These are phyloP conservation scores for Drosophila mayaguana DNA, from an alignment of 2,888 invertebrate genomes.

Conservation along the genomic window DNA sequence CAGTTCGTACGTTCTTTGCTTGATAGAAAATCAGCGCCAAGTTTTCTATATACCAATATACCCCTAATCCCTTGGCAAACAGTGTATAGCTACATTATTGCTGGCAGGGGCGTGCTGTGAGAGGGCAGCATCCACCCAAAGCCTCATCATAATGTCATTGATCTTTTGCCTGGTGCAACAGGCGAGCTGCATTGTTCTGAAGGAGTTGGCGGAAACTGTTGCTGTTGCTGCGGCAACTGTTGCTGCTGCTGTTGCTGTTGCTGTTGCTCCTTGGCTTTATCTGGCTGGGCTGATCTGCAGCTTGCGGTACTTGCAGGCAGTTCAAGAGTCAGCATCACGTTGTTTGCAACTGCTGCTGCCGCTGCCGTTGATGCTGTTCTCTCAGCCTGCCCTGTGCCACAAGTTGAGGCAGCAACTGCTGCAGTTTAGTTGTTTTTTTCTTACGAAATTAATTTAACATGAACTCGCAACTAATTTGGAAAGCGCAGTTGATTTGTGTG, in stretches of 20 bases:
- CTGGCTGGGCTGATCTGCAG: constrained; percentile 54
- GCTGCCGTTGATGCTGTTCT: constrained; percentile 15
- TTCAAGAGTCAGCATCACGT: constrained; percentile 72
- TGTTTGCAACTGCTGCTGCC: constrained; percentile 17
- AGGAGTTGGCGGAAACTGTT: constrained; percentile 51
- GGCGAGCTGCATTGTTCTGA: constrained; percentile 76
- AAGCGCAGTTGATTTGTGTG: constrained; percentile 50
- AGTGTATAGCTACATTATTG: constrained; percentile 1
- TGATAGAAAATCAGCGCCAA: background rate
- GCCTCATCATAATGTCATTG: constrained; percentile 76
- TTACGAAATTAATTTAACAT: constrained; percentile 73
- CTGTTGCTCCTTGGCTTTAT: constrained; percentile 47
- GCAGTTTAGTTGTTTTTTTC: constrained; percentile 35
- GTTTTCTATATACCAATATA: background rate
- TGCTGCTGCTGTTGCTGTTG: constrained; percentile 23
- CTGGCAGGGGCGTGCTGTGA: constrained; percentile 6
- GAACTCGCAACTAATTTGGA: constrained; percentile 73
- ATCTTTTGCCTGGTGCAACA: constrained; percentile 61
- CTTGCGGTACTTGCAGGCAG: constrained; percentile 74
- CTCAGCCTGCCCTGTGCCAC: constrained; percentile 35
- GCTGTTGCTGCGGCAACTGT: constrained; percentile 21
- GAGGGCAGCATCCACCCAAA: constrained; percentile 57
- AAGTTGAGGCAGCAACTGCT: constrained; percentile 34
- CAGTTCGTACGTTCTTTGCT: background rate
- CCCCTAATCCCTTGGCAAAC: background rate